Conservation (phyloP, 1,140 invertebrate genomes). For the Aphelinus certus region DNA sequence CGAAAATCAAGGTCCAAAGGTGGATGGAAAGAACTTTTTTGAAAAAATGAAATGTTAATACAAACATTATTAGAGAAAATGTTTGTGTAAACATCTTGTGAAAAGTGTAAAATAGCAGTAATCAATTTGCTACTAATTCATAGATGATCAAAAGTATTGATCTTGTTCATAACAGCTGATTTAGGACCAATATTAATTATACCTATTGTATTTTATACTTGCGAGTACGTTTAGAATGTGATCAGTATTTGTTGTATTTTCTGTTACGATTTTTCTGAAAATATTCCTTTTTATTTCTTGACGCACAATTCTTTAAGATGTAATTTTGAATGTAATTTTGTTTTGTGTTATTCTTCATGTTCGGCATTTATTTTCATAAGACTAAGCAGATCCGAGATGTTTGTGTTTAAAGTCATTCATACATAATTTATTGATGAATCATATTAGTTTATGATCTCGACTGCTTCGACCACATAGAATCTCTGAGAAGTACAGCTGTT, state of each 20-base stretch:
- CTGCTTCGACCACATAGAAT: slow-evolving; percentile 21
- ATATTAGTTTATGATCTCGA: background rate
- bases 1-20: background rate
- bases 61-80: background rate
- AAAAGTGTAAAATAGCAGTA: slow-evolving; percentile 33
- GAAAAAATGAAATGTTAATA: slow-evolving; percentile 15
- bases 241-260: slow-evolving; percentile 26
- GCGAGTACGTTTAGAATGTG: slow-evolving; percentile 6
- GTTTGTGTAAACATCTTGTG: slow-evolving; percentile 16
- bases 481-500: slow-evolving; percentile 33
- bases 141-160: slow-evolving; percentile 11
- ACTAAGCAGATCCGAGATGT: background rate
- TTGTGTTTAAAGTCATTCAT: slow-evolving; percentile 1
- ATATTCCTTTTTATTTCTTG: slow-evolving; percentile 25
- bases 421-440: slow-evolving; percentile 9
- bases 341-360: slow-evolving; percentile 12
- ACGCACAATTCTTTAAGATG: slow-evolving; percentile 19
- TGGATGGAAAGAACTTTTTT: background rate
- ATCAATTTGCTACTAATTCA: background rate
- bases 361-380: slow-evolving; percentile 27
- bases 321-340: slow-evolving; percentile 3
- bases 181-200: slow-evolving; percentile 21
- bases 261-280: background rate
- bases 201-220: slow-evolving; percentile 14
- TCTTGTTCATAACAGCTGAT: slow-evolving; percentile 37